Conservation (phyloP, 2,888 invertebrate genomes). For the Kryphioiulus occultus region DNA sequence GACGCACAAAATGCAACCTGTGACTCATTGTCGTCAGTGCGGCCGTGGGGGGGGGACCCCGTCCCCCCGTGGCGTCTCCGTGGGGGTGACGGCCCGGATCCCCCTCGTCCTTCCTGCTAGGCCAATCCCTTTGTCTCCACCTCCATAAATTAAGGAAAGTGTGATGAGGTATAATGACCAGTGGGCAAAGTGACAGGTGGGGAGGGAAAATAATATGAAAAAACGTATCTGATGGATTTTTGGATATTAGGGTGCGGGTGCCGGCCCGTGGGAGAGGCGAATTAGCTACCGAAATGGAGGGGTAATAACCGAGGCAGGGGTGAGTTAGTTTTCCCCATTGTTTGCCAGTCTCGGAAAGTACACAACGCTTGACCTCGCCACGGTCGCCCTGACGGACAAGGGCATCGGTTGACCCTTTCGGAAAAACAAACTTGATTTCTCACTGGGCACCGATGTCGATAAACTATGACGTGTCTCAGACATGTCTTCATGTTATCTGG, state of each 20-base stretch:
- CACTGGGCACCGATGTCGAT: too few species aligned
- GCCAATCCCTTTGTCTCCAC: slow-evolving; percentile 5
- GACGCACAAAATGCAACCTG: background rate
- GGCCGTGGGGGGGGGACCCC: background rate
- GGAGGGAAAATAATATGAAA: background rate
- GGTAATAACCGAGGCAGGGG: background rate
- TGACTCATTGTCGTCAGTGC: background rate
- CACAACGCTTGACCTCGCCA: background rate
- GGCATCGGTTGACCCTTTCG: too few species aligned
- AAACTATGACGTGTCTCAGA: too few species aligned
- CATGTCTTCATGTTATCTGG: too few species aligned
- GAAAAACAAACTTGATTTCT: too few species aligned
- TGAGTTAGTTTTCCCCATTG: background rate
- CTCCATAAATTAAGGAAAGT: background rate
- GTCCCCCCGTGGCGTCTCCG: background rate
- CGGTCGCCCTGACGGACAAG: background rate
- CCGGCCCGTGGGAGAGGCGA: background rate
- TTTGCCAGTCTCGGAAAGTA: background rate
- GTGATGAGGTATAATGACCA: slow-evolving; percentile 5
- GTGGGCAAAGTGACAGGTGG: background rate
- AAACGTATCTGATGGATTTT: background rate
- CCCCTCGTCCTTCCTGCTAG: slow-evolving; percentile 5
- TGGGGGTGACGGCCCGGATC: background rate
- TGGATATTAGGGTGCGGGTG: background rate
- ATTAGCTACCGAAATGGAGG: background rate